Evolutionary conservation across 37 sponge, comb jelly and placozoan species (phyloP).

Genomic region (Axinella damicornis): DNA sequence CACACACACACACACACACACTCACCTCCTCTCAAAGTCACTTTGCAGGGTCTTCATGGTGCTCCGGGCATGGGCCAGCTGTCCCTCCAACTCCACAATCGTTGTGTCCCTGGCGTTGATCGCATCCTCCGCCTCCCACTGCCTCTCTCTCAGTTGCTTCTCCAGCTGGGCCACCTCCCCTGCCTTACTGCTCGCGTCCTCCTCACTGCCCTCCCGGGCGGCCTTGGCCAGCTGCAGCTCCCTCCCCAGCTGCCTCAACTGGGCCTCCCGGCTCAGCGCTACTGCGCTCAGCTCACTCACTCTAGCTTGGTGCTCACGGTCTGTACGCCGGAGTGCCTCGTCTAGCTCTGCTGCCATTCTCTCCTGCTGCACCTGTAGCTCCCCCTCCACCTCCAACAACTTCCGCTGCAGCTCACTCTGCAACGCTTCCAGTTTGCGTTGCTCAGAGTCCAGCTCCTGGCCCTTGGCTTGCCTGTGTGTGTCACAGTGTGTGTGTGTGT

Average conservation of each 20-base stretch:
- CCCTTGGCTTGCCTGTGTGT: conserved; percentile 4
- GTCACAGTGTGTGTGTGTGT: not conserved
- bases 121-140: not conserved
- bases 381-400: conserved; percentile 37
- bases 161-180: not conserved
- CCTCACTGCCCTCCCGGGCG: conserved; percentile 4
- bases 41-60: not conserved
- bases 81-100: conserved; percentile 10
- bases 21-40: conserved; percentile 28
- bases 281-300: not conserved
- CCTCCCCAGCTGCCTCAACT: conserved; percentile 41
- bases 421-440: not conserved
- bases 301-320: conserved; percentile 17
- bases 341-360: conserved; percentile 44
- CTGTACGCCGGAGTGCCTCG: conserved; percentile 8
- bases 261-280: conserved; percentile 1
- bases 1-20: not conserved
- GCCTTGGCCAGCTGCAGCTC: conserved; percentile 63
- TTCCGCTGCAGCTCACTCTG: conserved; percentile 34
- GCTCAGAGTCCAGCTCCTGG: conserved; percentile 31
- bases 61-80: conserved; percentile 6
- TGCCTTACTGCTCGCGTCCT: not conserved
- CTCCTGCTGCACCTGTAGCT: conserved; percentile 1
- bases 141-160: not conserved
- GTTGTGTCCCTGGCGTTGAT: not conserved